phyloP scores from a whole-genome alignment of 2,888 invertebrate species.

The Chloromyia formosa region DNA sequence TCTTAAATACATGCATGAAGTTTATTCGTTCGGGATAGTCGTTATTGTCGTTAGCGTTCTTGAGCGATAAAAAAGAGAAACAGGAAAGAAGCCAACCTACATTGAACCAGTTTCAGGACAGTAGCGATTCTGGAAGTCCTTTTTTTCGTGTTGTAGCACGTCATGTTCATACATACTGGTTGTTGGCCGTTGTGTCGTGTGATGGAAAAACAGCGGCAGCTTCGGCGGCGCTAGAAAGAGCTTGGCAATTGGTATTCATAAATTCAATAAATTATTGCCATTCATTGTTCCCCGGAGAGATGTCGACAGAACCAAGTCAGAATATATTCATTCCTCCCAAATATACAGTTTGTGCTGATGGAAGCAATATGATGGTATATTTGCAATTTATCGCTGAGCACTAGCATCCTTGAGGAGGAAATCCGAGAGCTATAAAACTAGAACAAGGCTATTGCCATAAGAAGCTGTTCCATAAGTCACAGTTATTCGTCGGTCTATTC shows the following conservation, averaged over 20 bases:
- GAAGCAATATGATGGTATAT: slow-evolving; percentile 3
- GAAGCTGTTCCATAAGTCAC: too few relatives aligned
- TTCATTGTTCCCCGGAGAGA: slow-evolving; percentile 44
- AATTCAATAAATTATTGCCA: slow-evolving; percentile 47
- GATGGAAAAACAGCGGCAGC: slow-evolving; percentile 22
- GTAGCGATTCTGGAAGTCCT: slow-evolving; percentile 15
- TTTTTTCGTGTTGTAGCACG: slow-evolving; percentile 23
- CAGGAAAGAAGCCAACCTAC: slow-evolving; percentile 28
- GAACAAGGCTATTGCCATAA: too few relatives aligned
- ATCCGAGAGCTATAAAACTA: too few relatives aligned
- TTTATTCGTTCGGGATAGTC: slow-evolving; percentile 28
- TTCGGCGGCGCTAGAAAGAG: background rate
- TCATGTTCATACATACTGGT: slow-evolving; percentile 19
- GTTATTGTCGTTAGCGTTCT: slow-evolving; percentile 10
- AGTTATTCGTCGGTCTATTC: too few relatives aligned
- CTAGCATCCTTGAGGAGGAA: too few relatives aligned
- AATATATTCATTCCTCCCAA: background rate
- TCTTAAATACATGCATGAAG: slow-evolving; percentile 43
- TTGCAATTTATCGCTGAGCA: too few relatives aligned
- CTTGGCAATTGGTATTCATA: slow-evolving; percentile 44
- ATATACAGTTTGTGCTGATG: slow-evolving; percentile 1
- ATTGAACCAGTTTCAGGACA: slow-evolving; percentile 6
- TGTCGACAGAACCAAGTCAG: slow-evolving; percentile 15
- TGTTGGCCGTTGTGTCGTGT: slow-evolving; percentile 8
- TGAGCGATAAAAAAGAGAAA: too few relatives aligned